Conservation (phyloP, 2,113 vertebrate genomes). For the Piliocolobus tephrosceles region DNA sequence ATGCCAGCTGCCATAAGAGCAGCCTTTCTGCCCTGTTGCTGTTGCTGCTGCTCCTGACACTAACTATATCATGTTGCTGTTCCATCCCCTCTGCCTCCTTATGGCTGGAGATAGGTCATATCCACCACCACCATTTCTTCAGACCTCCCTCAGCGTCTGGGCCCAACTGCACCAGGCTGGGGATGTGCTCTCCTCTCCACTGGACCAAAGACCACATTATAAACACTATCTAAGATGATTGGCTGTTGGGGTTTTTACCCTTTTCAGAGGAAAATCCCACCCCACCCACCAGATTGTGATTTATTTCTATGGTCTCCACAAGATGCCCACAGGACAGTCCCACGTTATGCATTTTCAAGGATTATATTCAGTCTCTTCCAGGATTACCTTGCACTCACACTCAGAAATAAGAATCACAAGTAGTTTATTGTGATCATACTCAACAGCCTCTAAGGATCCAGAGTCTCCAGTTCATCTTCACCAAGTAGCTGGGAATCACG, state of each 20-base stretch:
- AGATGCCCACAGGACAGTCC: background rate
- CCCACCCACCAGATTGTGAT: background rate
- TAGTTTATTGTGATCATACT: background rate
- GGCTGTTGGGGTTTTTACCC: background rate
- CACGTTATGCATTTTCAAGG: background rate
- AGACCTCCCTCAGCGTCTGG: background rate
- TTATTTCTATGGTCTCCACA: background rate
- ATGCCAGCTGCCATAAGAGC: background rate
- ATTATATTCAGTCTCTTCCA: background rate
- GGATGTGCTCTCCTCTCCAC: background rate
- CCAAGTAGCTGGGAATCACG: background rate
- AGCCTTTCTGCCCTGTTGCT: background rate
- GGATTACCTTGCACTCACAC: background rate
- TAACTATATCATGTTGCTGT: background rate
- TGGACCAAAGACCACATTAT: background rate
- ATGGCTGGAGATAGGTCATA: background rate
- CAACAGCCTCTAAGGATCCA: background rate
- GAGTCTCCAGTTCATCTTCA: background rate
- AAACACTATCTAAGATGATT: background rate
- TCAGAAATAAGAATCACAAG: constrained; percentile 5
- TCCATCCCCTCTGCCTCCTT: background rate
- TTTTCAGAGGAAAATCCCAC: background rate
- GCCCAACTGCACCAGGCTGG: background rate
- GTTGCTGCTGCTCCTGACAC: background rate
- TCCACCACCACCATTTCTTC: background rate